phyloP scores from a whole-genome alignment of 2,113 vertebrate genomes.

The Prionailurus viverrinus region DNA sequence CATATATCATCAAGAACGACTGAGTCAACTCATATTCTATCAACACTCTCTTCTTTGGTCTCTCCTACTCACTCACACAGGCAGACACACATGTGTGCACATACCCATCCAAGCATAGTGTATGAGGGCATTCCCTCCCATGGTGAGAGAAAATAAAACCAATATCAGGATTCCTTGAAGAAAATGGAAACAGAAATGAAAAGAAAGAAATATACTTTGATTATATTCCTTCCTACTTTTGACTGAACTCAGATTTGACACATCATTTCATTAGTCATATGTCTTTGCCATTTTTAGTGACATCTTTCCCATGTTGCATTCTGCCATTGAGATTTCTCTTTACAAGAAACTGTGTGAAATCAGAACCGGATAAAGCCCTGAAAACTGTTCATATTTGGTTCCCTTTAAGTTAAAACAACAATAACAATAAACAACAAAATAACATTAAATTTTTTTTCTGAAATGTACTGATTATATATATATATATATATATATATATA shows the following conservation, averaged over 20 bases:
- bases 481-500: no score
- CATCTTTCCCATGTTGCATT: not conserved
- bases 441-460: not conserved
- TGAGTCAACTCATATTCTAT: not conserved
- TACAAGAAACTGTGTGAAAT: not conserved
- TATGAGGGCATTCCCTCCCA: not conserved
- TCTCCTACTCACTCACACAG: not conserved
- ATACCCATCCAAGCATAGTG: not conserved
- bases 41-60: not conserved
- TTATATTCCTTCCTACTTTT: slow-evolving; percentile 17
- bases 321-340: not conserved
- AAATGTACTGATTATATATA: not conserved
- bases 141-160: not conserved
- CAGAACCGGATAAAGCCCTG: not conserved
- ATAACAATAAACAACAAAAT: not conserved
- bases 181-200: not conserved
- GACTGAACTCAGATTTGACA: not conserved
- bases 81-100: not conserved
- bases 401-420: not conserved
- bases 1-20: not conserved
- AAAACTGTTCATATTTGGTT: not conserved
- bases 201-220: not conserved
- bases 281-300: not conserved
- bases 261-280: not conserved
- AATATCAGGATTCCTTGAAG: not conserved